Evolutionary conservation across 1,140 invertebrate genomes (phyloP).

Genomic region (Steinernema khuongi): DNA sequence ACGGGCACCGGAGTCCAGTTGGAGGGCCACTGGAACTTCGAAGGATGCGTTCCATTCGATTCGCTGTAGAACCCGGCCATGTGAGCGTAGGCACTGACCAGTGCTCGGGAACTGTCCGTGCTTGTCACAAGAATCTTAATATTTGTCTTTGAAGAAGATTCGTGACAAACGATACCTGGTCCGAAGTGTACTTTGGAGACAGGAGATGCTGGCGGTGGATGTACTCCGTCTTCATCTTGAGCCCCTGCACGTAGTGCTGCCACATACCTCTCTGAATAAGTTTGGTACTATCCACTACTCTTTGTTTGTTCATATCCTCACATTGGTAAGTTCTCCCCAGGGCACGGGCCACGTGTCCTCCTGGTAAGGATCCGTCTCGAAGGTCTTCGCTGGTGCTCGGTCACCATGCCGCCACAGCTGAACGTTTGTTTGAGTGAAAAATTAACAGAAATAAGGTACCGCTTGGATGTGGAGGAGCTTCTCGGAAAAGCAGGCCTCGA

Average conservation of each 20-base stretch:
- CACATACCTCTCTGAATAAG: not conserved
- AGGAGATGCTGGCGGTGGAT: not conserved
- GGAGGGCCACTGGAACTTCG: not conserved
- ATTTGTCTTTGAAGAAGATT: too few species aligned
- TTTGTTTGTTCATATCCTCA: not conserved
- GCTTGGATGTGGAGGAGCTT: too few species aligned
- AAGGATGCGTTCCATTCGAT: not conserved
- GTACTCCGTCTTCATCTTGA: not conserved
- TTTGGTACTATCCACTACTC: not conserved
- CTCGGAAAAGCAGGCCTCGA: too few species aligned
- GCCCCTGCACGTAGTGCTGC: not conserved
- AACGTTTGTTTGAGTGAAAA: not conserved
- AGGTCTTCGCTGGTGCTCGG: not conserved
- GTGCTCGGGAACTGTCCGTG: not conserved
- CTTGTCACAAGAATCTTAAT: not conserved
- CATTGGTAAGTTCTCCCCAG: not conserved
- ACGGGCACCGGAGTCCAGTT: not conserved
- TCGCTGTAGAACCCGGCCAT: conserved; percentile 6
- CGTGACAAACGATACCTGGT: not conserved
- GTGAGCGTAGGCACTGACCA: not conserved
- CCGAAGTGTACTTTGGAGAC: not conserved
- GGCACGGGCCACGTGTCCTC: not conserved
- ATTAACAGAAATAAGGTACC: not conserved
- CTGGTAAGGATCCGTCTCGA: not conserved
- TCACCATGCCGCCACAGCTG: not conserved